Percentiles rank a stretch among this genome's conserved stretches.
Conservation (phyloP, 2,888 invertebrate genomes). For the Patella ulyssiponensis region DNA sequence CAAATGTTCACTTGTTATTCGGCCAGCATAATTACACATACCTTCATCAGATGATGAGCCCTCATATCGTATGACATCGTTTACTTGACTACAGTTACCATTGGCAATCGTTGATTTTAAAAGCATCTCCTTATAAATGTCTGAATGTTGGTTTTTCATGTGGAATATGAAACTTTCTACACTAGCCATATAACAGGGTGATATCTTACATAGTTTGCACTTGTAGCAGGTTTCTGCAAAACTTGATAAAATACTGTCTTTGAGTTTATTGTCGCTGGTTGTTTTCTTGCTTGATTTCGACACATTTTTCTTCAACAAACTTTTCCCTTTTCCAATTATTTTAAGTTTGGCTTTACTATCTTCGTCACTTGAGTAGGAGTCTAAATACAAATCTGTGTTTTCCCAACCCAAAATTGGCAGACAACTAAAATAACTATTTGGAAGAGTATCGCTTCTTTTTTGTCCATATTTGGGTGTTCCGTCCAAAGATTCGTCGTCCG, state of each 20-base stretch:
- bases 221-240: constrained; percentile 65
- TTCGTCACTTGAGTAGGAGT: background rate
- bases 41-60: background rate
- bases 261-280: background rate
- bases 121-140: constrained; percentile 5
- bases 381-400: background rate
- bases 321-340: background rate
- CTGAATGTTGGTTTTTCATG: constrained; percentile 52
- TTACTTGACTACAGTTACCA: background rate
- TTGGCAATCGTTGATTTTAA: background rate
- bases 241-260: background rate
- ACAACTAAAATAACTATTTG: background rate
- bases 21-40: background rate
- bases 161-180: constrained; percentile 54
- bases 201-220: constrained; percentile 56
- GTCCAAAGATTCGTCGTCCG: background rate
- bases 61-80: background rate
- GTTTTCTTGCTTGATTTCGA: background rate
- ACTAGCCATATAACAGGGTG: constrained; percentile 54
- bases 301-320: constrained; percentile 6
- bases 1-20: background rate
- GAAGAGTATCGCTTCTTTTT: constrained; percentile 2
- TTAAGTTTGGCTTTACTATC: background rate
- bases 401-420: background rate
- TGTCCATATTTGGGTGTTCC: background rate